These are phyloP conservation scores for Tetanocera ferruginea DNA, from an alignment of 2,888 invertebrate genomes.

Conservation along the genomic window DNA sequence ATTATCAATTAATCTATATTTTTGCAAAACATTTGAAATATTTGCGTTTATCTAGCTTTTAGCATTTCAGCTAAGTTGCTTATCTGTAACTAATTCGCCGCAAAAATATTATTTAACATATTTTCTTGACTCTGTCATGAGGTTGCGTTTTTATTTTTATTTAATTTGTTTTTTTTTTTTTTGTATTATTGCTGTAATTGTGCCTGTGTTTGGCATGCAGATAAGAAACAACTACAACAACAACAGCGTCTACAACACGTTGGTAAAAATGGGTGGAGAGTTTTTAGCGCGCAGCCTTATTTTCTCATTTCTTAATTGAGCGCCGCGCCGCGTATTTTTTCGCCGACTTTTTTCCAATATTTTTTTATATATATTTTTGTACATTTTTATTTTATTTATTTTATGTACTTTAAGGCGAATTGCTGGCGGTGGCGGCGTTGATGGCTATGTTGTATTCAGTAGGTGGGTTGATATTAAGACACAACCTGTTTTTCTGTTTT, in stretches of 20 bases:
- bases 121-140: neutral
- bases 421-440: neutral
- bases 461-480: conserved; percentile 62
- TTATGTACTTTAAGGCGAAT: neutral
- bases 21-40: too few relatives aligned
- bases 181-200: neutral
- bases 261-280: conserved; percentile 51
- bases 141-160: neutral
- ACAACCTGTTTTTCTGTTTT: conserved; percentile 58
- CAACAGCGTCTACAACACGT: neutral
- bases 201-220: neutral
- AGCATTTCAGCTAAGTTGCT: neutral
- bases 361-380: conserved; percentile 20
- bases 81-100: neutral
- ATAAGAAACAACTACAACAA: neutral
- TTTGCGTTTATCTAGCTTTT: neutral
- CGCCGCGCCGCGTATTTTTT: conserved; percentile 25
- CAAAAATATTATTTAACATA: neutral
- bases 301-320: conserved; percentile 39
- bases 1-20: too few relatives aligned
- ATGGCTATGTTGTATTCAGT: conserved; percentile 40
- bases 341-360: conserved; percentile 26
- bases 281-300: conserved; percentile 44
- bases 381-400: neutral
- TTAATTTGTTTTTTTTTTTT: neutral